Evolutionary conservation across 2,888 invertebrate species (phyloP).

Genomic region (Abrostola triplasia): DNA sequence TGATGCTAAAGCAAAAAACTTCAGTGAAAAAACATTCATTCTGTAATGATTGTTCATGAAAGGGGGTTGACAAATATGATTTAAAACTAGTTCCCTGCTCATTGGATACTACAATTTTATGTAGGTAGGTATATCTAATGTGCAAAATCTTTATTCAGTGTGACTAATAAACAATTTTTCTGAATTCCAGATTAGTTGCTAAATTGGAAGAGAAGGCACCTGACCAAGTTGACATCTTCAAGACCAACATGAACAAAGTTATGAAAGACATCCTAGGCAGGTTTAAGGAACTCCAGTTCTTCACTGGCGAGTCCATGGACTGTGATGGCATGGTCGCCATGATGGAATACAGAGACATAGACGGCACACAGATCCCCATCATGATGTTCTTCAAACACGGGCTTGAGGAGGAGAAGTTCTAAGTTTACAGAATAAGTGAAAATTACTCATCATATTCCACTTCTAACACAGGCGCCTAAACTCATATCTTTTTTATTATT

Average conservation of each 20-base stretch:
- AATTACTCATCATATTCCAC: constrained; percentile 77
- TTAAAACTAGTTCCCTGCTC: neutral
- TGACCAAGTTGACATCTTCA: constrained; percentile 95
- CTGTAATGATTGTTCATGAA: constrained; percentile 83
- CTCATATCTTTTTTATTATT: constrained; percentile 82
- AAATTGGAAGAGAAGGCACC: constrained; percentile 94
- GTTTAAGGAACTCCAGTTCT: constrained; percentile 97
- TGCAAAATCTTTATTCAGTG: neutral
- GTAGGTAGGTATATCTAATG: too few species aligned
- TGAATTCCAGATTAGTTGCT: constrained; percentile 92
- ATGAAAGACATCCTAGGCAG: constrained; percentile 97
- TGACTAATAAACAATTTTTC: constrained; percentile 13
- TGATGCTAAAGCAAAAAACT: constrained; percentile 82
- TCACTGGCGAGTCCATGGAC: constrained; percentile 97
- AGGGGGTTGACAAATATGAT: constrained; percentile 73
- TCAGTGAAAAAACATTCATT: constrained; percentile 83
- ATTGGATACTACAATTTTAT: too few species aligned
- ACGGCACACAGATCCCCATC: constrained; percentile 94
- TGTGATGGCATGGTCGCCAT: constrained; percentile 98
- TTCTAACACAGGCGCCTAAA: constrained; percentile 72
- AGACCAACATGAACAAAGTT: constrained; percentile 97
- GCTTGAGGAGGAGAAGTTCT: constrained; percentile 98
- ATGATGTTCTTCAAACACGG: constrained; percentile 99
- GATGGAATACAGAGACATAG: constrained; percentile 96
- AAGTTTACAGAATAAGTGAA: constrained; percentile 79